phyloP scores from a whole-genome alignment of 2,888 invertebrate genomes.

The Beris chalybata region DNA sequence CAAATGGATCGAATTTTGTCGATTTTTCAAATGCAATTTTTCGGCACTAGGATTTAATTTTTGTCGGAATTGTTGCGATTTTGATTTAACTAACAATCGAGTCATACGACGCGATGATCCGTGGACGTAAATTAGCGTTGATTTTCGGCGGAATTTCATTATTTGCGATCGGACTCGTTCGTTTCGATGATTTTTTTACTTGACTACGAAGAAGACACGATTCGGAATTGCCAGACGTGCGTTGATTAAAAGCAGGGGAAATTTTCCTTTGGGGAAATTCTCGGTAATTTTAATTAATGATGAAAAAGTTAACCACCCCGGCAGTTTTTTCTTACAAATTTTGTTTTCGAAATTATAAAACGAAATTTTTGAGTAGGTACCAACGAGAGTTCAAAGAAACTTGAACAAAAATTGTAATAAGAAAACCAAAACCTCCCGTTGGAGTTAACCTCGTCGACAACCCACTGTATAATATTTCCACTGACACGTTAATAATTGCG shows the following conservation, averaged over 20 bases:
- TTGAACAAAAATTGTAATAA: no score
- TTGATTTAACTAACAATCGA: neutral
- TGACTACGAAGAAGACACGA: slow-evolving; percentile 6
- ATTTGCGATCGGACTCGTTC: neutral
- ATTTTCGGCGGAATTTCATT: slow-evolving; percentile 16
- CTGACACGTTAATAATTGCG: neutral
- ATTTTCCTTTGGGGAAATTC: neutral
- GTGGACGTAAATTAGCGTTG: neutral
- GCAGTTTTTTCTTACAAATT: no score
- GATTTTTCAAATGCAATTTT: slow-evolving; percentile 3
- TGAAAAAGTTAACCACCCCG: no score
- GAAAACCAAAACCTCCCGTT: no score
- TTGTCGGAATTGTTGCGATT: neutral
- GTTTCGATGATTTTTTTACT: neutral
- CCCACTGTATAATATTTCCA: slow-evolving; percentile 9
- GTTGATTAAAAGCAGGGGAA: neutral
- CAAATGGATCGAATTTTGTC: slow-evolving; percentile 8
- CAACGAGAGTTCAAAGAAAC: no score
- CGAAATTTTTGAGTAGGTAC: no score
- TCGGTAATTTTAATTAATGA: no score
- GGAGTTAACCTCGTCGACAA: neutral
- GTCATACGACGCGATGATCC: slow-evolving; percentile 2
- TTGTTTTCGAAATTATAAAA: no score
- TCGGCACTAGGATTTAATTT: slow-evolving; percentile 12
- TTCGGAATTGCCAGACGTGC: slow-evolving; percentile 17